phyloP scores from a whole-genome alignment of 2,113 vertebrate species.

The Tringa solitaria region DNA sequence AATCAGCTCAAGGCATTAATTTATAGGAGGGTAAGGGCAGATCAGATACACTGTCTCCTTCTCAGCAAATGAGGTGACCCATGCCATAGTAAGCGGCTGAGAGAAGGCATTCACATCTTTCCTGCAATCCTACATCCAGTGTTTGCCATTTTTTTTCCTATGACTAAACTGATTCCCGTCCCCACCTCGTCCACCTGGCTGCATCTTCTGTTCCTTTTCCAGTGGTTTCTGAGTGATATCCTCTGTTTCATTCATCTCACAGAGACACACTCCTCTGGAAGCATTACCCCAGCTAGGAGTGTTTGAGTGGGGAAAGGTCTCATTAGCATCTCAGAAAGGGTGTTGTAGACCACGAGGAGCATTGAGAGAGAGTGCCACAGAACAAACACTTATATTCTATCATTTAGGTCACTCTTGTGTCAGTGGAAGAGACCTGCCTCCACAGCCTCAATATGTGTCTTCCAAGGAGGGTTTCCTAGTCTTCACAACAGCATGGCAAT shows the following conservation, averaged over 20 bases:
- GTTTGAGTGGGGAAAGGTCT: not conserved
- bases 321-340: not conserved
- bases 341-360: not conserved
- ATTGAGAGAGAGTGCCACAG: not conserved
- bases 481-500: not conserved
- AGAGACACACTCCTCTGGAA: not conserved
- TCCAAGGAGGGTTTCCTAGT: not conserved
- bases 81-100: not conserved
- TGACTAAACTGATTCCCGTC: not conserved
- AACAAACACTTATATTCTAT: rapidly evolving
- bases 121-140: not conserved
- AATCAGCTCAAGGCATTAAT: not conserved
- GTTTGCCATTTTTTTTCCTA: not conserved
- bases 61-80: not conserved
- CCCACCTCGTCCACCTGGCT: not conserved
- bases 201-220: not conserved
- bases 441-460: not conserved
- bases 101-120: not conserved
- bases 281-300: not conserved
- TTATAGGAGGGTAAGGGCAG: not conserved
- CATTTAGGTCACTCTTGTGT: not conserved
- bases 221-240: not conserved
- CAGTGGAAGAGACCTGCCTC: not conserved
- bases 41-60: not conserved
- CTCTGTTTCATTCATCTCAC: not conserved